Conservation (phyloP, 2,888 invertebrate genomes). For the Synergus japonicus region DNA sequence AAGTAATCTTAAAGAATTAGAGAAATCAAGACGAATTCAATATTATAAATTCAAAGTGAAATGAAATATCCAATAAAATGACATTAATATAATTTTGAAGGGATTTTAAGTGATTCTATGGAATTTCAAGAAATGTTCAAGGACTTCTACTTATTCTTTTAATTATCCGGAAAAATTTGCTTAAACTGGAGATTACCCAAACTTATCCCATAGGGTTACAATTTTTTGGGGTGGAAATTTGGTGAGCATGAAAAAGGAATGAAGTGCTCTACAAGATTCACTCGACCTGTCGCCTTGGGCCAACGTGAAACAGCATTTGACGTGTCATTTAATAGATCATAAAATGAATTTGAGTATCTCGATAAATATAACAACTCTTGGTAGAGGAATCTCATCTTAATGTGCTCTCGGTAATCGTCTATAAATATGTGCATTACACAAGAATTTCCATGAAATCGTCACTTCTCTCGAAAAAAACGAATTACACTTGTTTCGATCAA, state of each 20-base stretch:
- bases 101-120: too few relatives aligned
- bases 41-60: neutral
- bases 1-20: too few relatives aligned
- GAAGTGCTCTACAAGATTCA: neutral
- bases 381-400: slow-evolving; percentile 63
- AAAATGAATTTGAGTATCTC: slow-evolving; percentile 75
- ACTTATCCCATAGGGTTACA: neutral
- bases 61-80: too few relatives aligned
- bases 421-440: neutral
- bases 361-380: slow-evolving; percentile 76
- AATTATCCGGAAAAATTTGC: too few relatives aligned
- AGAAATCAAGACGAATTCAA: neutral
- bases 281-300: slow-evolving; percentile 51
- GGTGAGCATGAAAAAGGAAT: slow-evolving; percentile 9
- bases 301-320: slow-evolving; percentile 67
- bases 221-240: neutral
- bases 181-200: too few relatives aligned
- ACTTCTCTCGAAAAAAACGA: neutral
- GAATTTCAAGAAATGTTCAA: too few relatives aligned
- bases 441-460: neutral
- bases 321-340: slow-evolving; percentile 76
- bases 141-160: too few relatives aligned
- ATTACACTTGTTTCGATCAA: neutral
- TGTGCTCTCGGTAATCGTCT: slow-evolving; percentile 59
- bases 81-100: too few relatives aligned